These are phyloP conservation scores for Seriola quinqueradiata DNA, from an alignment of 2,113 vertebrate genomes.

Conservation along the genomic window DNA sequence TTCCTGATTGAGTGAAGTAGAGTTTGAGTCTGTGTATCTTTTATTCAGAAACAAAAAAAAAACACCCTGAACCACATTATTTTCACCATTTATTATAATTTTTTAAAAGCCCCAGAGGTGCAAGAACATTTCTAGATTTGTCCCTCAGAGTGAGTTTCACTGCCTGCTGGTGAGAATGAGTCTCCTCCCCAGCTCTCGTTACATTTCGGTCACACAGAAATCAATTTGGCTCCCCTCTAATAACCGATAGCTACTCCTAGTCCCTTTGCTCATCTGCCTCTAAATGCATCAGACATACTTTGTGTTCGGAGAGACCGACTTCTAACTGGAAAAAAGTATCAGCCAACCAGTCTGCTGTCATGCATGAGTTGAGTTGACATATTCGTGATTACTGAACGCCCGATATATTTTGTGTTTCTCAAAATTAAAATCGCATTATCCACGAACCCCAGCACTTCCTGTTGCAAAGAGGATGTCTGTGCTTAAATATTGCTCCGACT, in stretches of 20 bases:
- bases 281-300: slow-evolving; percentile 7
- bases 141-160: background rate
- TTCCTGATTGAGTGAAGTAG: slow-evolving; percentile 6
- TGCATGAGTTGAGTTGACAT: background rate
- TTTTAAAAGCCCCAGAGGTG: too few relatives aligned
- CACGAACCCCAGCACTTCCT: background rate
- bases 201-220: slow-evolving; percentile 35
- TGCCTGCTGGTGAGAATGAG: slow-evolving; percentile 18
- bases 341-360: background rate
- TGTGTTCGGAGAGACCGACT: background rate
- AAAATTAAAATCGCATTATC: slow-evolving; percentile 7
- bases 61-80: background rate
- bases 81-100: too few relatives aligned
- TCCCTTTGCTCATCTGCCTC: slow-evolving; percentile 10
- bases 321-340: slow-evolving; percentile 14
- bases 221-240: slow-evolving; percentile 20
- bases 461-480: background rate
- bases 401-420: background rate
- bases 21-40: slow-evolving; percentile 8
- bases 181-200: slow-evolving; percentile 26
- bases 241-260: slow-evolving; percentile 5
- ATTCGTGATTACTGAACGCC: background rate
- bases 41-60: background rate
- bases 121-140: background rate
- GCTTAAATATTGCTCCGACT: background rate